Evolutionary conservation across 2,888 invertebrate species (phyloP).

Genomic region (Harpagoxenus sublaevis): DNA sequence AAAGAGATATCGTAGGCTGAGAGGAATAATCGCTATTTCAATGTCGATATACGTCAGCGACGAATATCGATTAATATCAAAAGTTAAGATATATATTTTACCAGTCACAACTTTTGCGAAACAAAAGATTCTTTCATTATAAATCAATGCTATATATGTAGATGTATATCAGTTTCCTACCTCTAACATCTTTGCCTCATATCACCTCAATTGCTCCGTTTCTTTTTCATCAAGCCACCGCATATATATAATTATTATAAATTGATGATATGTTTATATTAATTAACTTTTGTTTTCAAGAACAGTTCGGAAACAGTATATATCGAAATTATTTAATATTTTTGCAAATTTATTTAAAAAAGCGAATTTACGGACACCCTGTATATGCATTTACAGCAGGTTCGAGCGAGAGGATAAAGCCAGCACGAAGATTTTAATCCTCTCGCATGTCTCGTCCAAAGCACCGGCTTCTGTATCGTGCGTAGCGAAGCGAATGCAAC

Average conservation of each 20-base stretch:
- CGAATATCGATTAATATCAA: neutral
- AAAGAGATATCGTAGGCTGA: neutral
- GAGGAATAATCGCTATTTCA: neutral
- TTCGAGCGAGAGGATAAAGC: constrained; percentile 30
- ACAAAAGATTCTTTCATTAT: neutral
- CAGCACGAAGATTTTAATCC: constrained; percentile 50
- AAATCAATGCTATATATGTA: neutral
- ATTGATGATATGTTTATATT: neutral
- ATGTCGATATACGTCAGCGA: neutral
- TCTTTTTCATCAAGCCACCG: neutral
- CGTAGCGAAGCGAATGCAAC: constrained; percentile 41
- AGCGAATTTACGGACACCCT: constrained; percentile 24
- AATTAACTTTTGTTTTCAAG: neutral
- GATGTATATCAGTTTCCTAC: neutral
- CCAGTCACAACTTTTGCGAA: neutral
- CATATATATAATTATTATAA: neutral
- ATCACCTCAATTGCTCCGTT: neutral
- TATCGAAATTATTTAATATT: neutral
- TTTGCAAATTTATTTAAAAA: neutral
- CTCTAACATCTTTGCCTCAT: neutral
- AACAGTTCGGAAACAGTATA: neutral
- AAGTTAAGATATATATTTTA: neutral
- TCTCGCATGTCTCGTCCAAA: constrained; percentile 24
- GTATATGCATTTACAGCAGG: constrained; percentile 6
- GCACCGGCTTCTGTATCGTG: constrained; percentile 6